Evolutionary conservation across 2,113 vertebrate genomes (phyloP), one percentile per base, ranked within the genome.

Genomic region (Podarcis cretensis): DNA sequence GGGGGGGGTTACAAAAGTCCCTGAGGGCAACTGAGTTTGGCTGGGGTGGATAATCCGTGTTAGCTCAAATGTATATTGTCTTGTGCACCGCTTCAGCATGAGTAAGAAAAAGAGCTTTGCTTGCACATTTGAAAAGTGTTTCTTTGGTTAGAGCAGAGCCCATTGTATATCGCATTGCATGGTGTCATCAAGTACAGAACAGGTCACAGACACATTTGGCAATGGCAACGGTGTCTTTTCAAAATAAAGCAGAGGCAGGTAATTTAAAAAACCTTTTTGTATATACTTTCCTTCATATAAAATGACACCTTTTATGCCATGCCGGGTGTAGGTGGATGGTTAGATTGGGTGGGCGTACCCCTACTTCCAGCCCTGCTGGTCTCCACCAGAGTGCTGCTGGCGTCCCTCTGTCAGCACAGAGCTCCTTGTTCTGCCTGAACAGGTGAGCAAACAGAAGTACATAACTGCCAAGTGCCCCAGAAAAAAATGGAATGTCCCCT

Each of bases 11-110:
- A 87, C 73, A 57, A 78, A 81, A 83, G 65, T 95, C 94, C 95
- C 95, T 90, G 65, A 84, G 92, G 94, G 91, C 91, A 94, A 88
- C 71, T 84, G 84, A 89, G 82, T 88, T 88, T 94, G 91, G 89
- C 92, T 94, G 37, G 71, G 79, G 32, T 85, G 85, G 92, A 94
- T 91, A 88, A 90, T 79, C 82, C 91, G 69, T 75, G 9, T 63
- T 87, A 85, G 73, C 43, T 93, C 86, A 9, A 81, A 75, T 91
- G 92, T 86, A 32, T 40, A 0, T 82, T 91, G 90, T 89, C 90
- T 57, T 92, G 78, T 87, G 85, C 86, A 91, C 83, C 86, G 86
- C 83, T 76, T 66, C 85, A 76, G 66, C 6, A 23, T 89, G 30
- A 85, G 92, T 81, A 0, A 0, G 83, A 89, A 66, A 77, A 71